Evolutionary conservation across 2,797 vertebrate genomes (phyloP).

Genomic region (Erithacus rubecula): DNA sequence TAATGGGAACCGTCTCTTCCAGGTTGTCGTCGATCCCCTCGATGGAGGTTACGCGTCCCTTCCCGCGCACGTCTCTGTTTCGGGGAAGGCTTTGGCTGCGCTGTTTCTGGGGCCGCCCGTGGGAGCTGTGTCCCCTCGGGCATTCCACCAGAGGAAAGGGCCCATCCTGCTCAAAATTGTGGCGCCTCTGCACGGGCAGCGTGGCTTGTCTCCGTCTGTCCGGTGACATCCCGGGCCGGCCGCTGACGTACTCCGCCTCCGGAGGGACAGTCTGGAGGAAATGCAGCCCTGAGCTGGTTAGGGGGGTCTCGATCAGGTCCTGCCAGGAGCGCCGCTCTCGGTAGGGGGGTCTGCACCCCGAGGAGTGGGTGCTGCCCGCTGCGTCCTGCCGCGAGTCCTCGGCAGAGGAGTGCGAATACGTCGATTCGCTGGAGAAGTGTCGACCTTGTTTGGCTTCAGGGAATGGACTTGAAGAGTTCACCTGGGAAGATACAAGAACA

Average conservation of each 20-base stretch:
- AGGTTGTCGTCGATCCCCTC: slow-evolving; percentile 78
- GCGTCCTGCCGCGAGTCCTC: slow-evolving; percentile 82
- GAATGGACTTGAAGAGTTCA: slow-evolving; percentile 89
- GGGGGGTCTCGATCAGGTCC: slow-evolving; percentile 88
- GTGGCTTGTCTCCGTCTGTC: slow-evolving; percentile 83
- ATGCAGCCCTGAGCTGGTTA: slow-evolving; percentile 89
- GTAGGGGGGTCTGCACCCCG: slow-evolving; percentile 82
- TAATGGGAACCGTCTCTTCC: slow-evolving; percentile 76
- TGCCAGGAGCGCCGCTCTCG: slow-evolving; percentile 88
- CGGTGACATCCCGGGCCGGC: slow-evolving; percentile 76
- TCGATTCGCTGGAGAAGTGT: slow-evolving; percentile 89
- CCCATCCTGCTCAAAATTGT: slow-evolving; percentile 83
- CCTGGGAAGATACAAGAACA: slow-evolving; percentile 68
- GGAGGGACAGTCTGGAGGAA: slow-evolving; percentile 86
- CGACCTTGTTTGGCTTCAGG: slow-evolving; percentile 84
- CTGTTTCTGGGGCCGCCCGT: slow-evolving; percentile 81
- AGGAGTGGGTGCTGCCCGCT: slow-evolving; percentile 80
- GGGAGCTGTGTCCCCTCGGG: slow-evolving; percentile 76
- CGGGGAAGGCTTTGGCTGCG: slow-evolving; percentile 86
- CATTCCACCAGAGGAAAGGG: slow-evolving; percentile 87
- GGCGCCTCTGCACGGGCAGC: slow-evolving; percentile 69
- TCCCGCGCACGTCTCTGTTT: slow-evolving; percentile 81
- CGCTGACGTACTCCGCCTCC: slow-evolving; percentile 72
- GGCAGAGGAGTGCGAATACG: slow-evolving; percentile 86
- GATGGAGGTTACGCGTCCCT: slow-evolving; percentile 33